phyloP scores from a whole-genome alignment of 2,797 vertebrate genomes.

The Thalassophryne amazonica region DNA sequence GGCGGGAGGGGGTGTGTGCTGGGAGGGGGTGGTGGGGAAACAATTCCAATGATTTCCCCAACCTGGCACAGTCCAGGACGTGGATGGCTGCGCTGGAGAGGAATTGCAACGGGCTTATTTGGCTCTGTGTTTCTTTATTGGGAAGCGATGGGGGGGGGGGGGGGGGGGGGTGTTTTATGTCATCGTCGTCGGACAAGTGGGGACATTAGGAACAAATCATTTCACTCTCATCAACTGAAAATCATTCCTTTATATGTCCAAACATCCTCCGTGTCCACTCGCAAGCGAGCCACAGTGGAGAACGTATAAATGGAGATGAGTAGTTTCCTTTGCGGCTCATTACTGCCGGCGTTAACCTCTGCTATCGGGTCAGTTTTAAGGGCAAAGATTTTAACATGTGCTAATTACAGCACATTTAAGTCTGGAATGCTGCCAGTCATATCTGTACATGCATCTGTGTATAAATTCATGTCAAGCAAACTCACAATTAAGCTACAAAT shows the following conservation, averaged over 20 bases:
- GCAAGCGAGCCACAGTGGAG: slow-evolving; percentile 13
- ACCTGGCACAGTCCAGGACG: slow-evolving; percentile 74
- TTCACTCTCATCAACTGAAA: slow-evolving; percentile 61
- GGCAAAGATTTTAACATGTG: slow-evolving; percentile 49
- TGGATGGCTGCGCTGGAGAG: slow-evolving; percentile 77
- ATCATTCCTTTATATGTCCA: slow-evolving; percentile 55
- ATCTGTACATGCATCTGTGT: too few species aligned
- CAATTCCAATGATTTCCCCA: slow-evolving; percentile 77
- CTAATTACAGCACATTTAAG: slow-evolving; percentile 36
- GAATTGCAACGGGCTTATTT: slow-evolving; percentile 72
- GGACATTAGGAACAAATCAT: slow-evolving; percentile 64
- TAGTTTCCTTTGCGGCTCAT: slow-evolving; percentile 36
- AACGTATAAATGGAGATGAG: slow-evolving; percentile 31
- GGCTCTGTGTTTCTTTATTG: slow-evolving; percentile 72
- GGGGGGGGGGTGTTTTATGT: slow-evolving; percentile 57
- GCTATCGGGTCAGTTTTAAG: slow-evolving; percentile 53
- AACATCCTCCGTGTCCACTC: slow-evolving; percentile 44
- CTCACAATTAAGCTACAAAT: too few species aligned
- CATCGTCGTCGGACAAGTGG: slow-evolving; percentile 52
- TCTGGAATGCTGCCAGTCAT: slow-evolving; percentile 20
- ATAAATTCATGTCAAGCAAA: too few species aligned
- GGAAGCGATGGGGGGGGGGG: slow-evolving; percentile 10
- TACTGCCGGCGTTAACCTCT: slow-evolving; percentile 52
- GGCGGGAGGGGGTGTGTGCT: background rate
- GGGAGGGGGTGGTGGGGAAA: slow-evolving; percentile 43